Percentiles rank a stretch among this genome's conserved stretches.
These are phyloP conservation scores for Parasteatoda lunata DNA, from an alignment of 2,888 invertebrate genomes.

Conservation along the genomic window DNA sequence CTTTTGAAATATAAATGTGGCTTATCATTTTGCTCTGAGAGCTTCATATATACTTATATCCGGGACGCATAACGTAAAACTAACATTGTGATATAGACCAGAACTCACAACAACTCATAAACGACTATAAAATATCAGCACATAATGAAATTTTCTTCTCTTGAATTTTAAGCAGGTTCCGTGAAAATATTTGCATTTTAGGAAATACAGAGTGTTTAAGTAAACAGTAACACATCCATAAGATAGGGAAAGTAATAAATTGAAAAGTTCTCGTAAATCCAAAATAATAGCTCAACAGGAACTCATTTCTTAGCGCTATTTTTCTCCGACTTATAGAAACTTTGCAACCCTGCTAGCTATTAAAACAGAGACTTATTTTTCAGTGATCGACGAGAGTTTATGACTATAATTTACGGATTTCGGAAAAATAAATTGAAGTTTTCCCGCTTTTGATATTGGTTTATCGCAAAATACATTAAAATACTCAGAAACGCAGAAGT, in stretches of 20 bases:
- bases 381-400: neutral
- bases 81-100: no score
- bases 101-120: no score
- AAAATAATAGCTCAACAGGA: neutral
- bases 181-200: no score
- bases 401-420: slow-evolving; percentile 2
- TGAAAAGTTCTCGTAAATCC: slow-evolving; percentile 2
- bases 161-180: no score
- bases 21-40: no score
- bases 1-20: no score
- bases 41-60: no score
- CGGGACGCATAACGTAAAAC: no score
- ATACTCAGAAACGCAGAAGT: neutral
- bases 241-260: slow-evolving; percentile 2
- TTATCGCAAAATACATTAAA: neutral
- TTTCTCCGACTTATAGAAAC: no score
- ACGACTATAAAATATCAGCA: no score
- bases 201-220: no score
- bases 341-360: neutral
- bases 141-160: no score
- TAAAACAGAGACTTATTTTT: neutral
- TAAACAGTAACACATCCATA: neutral
- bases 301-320: neutral
- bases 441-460: neutral
- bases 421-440: slow-evolving; percentile 2